Evolutionary conservation across 2,888 invertebrate genomes (phyloP).

Genomic region (Hirtodrosophila histrioides): DNA sequence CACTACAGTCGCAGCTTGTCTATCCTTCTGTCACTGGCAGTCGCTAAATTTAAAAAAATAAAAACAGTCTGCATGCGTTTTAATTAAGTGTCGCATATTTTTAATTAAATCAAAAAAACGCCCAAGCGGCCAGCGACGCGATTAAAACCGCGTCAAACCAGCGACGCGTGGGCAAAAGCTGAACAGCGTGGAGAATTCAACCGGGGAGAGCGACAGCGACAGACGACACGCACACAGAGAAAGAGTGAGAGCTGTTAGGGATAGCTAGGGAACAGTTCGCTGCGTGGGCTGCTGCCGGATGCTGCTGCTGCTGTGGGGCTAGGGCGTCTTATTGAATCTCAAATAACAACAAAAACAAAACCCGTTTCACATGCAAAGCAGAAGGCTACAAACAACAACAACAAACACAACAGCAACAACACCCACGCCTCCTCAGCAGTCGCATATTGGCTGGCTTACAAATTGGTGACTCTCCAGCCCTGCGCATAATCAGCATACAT

Average conservation of each 20-base stretch:
- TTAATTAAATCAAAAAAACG: constrained; percentile 64
- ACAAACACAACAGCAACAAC: constrained; percentile 13
- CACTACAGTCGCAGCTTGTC: constrained; percentile 25
- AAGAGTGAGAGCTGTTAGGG: constrained; percentile 23
- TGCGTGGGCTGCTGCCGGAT: constrained; percentile 41
- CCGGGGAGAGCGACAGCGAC: background rate
- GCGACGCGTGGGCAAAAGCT: constrained; percentile 45
- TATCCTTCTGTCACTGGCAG: constrained; percentile 17
- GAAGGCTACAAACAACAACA: constrained; percentile 18
- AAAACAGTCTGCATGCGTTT: constrained; percentile 63
- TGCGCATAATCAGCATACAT: constrained; percentile 39
- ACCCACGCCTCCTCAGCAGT: constrained; percentile 20
- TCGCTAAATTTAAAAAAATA: constrained; percentile 32
- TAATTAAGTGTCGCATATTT: constrained; percentile 71
- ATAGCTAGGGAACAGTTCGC: constrained; percentile 9
- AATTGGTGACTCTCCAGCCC: constrained; percentile 24
- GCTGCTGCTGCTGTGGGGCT: constrained; percentile 26
- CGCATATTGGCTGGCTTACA: constrained; percentile 32
- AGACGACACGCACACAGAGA: background rate
- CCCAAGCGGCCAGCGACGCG: constrained; percentile 48
- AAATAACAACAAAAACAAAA: constrained; percentile 24
- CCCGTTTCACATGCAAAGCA: constrained; percentile 42
- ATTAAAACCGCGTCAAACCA: constrained; percentile 51
- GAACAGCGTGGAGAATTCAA: constrained; percentile 5
- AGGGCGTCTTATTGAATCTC: constrained; percentile 25